A percentile compares a stretch with the other conserved stretches of the same genome.
Evolutionary conservation across 1,140 invertebrate species (phyloP).

Genomic region (Procambarus clarkii): DNA sequence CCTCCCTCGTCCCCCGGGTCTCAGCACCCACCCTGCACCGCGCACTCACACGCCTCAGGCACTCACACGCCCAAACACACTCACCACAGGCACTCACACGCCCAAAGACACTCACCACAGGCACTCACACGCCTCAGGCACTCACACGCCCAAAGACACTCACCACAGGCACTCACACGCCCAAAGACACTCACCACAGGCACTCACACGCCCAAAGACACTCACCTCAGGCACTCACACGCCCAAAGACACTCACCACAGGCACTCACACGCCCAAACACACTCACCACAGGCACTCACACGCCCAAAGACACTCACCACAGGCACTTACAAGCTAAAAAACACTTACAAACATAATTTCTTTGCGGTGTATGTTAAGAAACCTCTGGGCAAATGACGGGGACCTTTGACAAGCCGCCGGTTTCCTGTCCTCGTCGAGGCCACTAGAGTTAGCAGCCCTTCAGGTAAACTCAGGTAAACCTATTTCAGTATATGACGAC

Average conservation of each 20-base stretch:
- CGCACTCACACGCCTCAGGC: not conserved
- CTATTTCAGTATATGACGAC: no score
- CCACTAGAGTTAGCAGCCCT: no score
- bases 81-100: not conserved
- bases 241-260: no score
- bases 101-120: no score
- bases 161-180: not conserved
- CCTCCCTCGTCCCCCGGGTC: not conserved
- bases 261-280: not conserved
- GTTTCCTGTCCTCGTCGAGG: no score
- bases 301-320: not conserved
- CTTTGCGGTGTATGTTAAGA: not conserved
- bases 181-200: not conserved
- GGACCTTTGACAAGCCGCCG: no score
- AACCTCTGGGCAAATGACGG: no score
- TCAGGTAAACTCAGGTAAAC: no score
- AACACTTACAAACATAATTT: not conserved
- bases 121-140: no score
- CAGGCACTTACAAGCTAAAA: not conserved
- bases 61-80: not conserved
- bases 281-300: not conserved
- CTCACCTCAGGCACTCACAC: not conserved
- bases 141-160: no score
- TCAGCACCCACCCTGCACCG: not conserved
- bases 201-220: not conserved